A percentile compares a stretch with the other conserved stretches of the same genome.
These are phyloP conservation scores for Calyptommatus sinebrachiatus DNA, from an alignment of 2,113 vertebrate species.

Conservation along the genomic window DNA sequence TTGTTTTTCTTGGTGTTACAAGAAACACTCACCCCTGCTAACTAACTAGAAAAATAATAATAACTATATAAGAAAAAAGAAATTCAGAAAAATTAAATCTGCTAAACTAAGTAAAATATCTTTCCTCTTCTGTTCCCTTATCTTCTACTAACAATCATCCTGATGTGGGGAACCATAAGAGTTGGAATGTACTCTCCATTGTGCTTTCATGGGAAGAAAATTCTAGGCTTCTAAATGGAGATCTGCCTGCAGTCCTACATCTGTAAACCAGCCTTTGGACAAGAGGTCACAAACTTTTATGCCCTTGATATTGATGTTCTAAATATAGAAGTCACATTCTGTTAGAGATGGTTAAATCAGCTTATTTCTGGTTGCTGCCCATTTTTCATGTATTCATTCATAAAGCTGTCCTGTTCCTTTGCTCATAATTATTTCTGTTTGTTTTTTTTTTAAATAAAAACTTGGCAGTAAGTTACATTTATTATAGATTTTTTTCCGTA, in stretches of 20 bases:
- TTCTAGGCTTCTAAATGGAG: conserved; percentile 1
- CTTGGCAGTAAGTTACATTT: no score
- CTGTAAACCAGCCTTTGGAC: neutral
- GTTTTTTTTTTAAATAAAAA: neutral
- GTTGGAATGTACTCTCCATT: no score
- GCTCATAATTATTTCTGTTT: neutral
- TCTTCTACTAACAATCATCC: neutral
- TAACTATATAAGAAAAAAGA: neutral
- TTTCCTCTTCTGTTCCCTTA: neutral
- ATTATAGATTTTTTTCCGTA: no score
- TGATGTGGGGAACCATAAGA: neutral
- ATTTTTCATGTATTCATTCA: neutral
- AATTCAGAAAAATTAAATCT: neutral
- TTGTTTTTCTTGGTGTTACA: neutral
- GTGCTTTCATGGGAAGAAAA: neutral
- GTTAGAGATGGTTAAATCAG: neutral
- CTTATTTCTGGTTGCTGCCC: neutral
- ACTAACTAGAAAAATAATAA: neutral
- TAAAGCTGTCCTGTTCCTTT: neutral
- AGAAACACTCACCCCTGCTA: neutral
- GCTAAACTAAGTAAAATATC: neutral
- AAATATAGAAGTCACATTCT: neutral
- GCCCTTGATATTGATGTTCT: neutral
- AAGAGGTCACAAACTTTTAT: neutral
- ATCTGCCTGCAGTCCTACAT: neutral